Conservation (phyloP, 1,140 invertebrate species). For the Drosophila auraria region DNA sequence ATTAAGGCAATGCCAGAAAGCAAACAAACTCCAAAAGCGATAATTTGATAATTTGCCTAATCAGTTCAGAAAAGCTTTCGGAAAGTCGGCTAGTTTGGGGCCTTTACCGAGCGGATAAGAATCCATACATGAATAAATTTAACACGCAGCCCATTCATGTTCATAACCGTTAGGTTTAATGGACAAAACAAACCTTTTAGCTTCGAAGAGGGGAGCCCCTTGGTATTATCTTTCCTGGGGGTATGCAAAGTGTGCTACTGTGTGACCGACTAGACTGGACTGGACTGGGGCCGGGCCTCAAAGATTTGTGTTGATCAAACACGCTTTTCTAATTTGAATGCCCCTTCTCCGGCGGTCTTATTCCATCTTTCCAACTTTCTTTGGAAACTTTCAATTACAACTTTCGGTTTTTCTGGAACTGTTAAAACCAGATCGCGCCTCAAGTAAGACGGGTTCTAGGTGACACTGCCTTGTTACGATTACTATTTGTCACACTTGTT, state of each 20-base stretch:
- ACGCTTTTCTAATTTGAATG: slow-evolving; percentile 62
- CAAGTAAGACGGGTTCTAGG: slow-evolving; percentile 49
- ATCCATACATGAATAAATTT: slow-evolving; percentile 67
- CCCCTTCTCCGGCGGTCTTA: slow-evolving; percentile 42
- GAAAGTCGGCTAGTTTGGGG: slow-evolving; percentile 28
- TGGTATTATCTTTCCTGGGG: slow-evolving; percentile 26
- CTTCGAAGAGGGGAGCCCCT: slow-evolving; percentile 25
- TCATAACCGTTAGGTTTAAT: slow-evolving; percentile 71
- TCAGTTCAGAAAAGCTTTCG: slow-evolving; percentile 41
- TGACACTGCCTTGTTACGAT: slow-evolving; percentile 27
- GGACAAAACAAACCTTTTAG: slow-evolving; percentile 59
- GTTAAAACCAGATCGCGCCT: slow-evolving; percentile 32
- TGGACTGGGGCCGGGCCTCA: slow-evolving; percentile 3
- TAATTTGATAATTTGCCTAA: slow-evolving; percentile 75
- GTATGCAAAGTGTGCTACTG: slow-evolving; percentile 67
- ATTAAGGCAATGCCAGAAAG: slow-evolving; percentile 34
- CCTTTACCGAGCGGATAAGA: slow-evolving; percentile 34
- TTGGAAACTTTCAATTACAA: slow-evolving; percentile 75
- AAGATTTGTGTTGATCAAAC: slow-evolving; percentile 54
- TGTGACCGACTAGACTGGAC: slow-evolving; percentile 40
- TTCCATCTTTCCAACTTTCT: slow-evolving; percentile 59
- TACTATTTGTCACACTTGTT: slow-evolving; percentile 49
- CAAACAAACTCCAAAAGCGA: slow-evolving; percentile 40
- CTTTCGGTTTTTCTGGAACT: slow-evolving; percentile 66
- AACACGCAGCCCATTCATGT: slow-evolving; percentile 46